phyloP scores from a whole-genome alignment of 2,888 invertebrate species.

The Dynastes hyllus region DNA sequence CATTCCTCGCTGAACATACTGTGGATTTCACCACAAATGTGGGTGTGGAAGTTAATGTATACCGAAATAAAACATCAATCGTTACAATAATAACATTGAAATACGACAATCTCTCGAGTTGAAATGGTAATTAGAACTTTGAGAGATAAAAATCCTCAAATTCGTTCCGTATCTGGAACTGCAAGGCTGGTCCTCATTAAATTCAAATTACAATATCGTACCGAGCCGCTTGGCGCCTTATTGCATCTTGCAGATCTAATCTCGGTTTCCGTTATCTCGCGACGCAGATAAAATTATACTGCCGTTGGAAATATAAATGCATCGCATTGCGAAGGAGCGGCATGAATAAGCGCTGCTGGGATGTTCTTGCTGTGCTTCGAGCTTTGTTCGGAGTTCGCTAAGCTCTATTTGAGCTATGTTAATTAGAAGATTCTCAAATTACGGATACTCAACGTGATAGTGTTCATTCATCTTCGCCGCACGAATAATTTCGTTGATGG shows the following conservation, averaged over 20 bases:
- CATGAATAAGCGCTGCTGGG: not conserved
- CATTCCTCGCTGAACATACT: too few relatives aligned
- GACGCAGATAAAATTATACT: conserved; percentile 1
- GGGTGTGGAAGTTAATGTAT: too few relatives aligned
- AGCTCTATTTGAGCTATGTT: not conserved
- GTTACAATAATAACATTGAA: too few relatives aligned
- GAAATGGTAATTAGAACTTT: too few relatives aligned
- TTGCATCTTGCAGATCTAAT: not conserved
- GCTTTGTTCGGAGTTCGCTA: not conserved
- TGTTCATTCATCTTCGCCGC: not conserved
- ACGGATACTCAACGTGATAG: not conserved
- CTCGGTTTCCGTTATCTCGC: not conserved
- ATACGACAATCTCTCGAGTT: too few relatives aligned
- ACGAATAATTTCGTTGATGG: not conserved
- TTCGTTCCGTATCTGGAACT: not conserved
- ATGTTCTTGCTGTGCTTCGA: not conserved
- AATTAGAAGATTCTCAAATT: conserved; percentile 12
- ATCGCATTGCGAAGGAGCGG: not conserved
- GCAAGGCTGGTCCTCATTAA: not conserved
- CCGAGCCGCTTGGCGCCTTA: not conserved
- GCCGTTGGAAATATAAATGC: conserved; percentile 4
- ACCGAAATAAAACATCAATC: too few relatives aligned
- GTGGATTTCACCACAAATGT: too few relatives aligned
- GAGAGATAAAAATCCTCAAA: not conserved
- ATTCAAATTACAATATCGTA: conserved; percentile 7